Conservation (phyloP, 2,113 vertebrate genomes). For the Cynocephalus volans region DNA sequence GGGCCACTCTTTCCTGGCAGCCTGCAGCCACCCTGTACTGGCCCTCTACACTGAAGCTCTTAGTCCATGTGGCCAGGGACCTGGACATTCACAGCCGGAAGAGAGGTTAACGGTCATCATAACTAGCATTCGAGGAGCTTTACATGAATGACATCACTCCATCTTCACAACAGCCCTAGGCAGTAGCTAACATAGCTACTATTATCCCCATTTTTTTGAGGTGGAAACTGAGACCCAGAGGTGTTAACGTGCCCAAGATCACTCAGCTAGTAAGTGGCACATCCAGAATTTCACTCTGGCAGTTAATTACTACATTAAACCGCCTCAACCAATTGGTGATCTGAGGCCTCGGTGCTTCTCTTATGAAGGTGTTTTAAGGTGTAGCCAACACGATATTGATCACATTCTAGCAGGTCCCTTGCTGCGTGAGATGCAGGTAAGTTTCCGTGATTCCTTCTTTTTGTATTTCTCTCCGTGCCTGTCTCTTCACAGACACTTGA, state of each 20-base stretch:
- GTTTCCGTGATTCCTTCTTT: not conserved
- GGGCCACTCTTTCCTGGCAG: fast-evolving
- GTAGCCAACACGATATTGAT: not conserved
- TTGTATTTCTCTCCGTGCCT: not conserved
- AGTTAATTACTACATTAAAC: not conserved
- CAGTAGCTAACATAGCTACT: not conserved
- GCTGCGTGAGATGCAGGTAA: not conserved
- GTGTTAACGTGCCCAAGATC: not conserved
- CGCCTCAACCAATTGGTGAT: fast-evolving
- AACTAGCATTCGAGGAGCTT: not conserved
- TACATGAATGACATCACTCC: not conserved
- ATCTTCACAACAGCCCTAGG: not conserved
- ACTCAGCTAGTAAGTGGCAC: not conserved
- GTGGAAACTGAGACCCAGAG: not conserved
- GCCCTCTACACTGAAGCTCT: not conserved
- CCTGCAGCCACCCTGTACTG: fast-evolving
- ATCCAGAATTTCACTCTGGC: not conserved
- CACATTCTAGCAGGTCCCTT: not conserved
- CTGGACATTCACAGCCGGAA: not conserved
- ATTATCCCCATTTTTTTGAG: not conserved
- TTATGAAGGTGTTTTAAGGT: not conserved
- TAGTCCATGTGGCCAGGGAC: not conserved
- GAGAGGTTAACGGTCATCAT: not conserved
- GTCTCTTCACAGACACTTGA: not conserved
- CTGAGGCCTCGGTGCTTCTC: not conserved